phyloP scores from a whole-genome alignment of 2,113 vertebrate species.

The Periophthalmus modestus region DNA sequence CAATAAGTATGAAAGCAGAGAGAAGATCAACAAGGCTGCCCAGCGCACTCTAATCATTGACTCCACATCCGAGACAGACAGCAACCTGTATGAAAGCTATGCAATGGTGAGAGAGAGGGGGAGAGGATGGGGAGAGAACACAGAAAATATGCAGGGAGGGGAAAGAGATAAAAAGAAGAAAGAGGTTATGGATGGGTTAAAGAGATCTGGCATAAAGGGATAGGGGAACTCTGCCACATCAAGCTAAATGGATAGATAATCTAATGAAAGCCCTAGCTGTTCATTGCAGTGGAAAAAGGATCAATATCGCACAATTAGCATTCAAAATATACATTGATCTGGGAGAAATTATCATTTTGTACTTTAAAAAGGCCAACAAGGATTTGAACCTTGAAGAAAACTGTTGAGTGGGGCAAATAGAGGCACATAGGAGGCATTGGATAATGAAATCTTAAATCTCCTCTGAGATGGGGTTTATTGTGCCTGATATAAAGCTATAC shows the following conservation, averaged over 20 bases:
- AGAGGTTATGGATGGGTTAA: conserved; percentile 39
- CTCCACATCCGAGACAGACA: conserved; percentile 72
- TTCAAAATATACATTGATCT: conserved; percentile 66
- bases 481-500: conserved; percentile 18
- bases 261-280: conserved; percentile 61
- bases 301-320: conserved; percentile 70
- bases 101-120: conserved; percentile 52
- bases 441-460: conserved; percentile 37
- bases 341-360: conserved; percentile 63
- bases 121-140: conserved; percentile 13
- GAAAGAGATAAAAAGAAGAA: conserved; percentile 42
- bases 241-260: conserved; percentile 59
- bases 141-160: conserved; percentile 32
- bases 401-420: conserved; percentile 43
- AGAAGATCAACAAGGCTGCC: conserved; percentile 67
- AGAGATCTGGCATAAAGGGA: conserved; percentile 46
- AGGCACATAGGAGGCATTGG: conserved; percentile 30
- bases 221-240: conserved; percentile 51
- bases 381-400: conserved; percentile 57
- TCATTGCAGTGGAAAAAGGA: conserved; percentile 52
- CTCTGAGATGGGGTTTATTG: conserved; percentile 7
- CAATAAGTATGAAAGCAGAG: conserved; percentile 71
- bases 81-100: conserved; percentile 70
- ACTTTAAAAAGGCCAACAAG: conserved; percentile 58
- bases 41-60: conserved; percentile 74